phyloP scores from a whole-genome alignment of 2,113 vertebrate species.

The Poeciliopsis retropinna region DNA sequence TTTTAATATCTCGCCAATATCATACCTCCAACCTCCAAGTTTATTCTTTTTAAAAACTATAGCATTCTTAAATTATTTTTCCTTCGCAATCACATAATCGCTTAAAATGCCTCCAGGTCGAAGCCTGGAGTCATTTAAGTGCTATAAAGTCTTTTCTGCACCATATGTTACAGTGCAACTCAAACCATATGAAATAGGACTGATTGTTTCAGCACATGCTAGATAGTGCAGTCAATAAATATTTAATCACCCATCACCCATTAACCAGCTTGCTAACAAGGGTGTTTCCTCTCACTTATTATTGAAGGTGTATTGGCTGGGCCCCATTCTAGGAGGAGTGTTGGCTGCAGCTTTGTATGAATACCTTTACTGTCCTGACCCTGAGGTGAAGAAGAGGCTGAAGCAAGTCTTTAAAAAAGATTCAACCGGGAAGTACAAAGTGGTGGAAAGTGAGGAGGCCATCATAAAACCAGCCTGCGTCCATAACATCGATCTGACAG shows the following conservation, averaged over 20 bases:
- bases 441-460: conserved; percentile 85
- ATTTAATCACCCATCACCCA: conserved; percentile 9
- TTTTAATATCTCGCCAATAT: not conserved
- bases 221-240: not conserved
- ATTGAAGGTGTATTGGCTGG: conserved; percentile 91
- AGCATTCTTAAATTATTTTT: not conserved
- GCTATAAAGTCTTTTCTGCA: not conserved
- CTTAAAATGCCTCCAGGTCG: not conserved
- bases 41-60: not conserved
- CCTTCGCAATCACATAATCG: not conserved
- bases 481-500: conserved; percentile 79
- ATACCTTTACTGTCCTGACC: conserved; percentile 90
- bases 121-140: not conserved
- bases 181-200: not conserved
- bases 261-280: conserved; percentile 5
- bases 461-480: conserved; percentile 82
- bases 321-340: conserved; percentile 88
- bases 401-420: conserved; percentile 85
- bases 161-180: not conserved
- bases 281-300: conserved; percentile 12
- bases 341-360: conserved; percentile 89
- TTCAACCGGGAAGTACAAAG: conserved; percentile 83
- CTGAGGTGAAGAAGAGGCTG: conserved; percentile 83
- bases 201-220: not conserved
- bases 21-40: too few relatives aligned